Evolutionary conservation across 2,888 invertebrate species (phyloP), one percentile per base, ranked within the genome.

Genomic region (Malachius bipustulatus): DNA sequence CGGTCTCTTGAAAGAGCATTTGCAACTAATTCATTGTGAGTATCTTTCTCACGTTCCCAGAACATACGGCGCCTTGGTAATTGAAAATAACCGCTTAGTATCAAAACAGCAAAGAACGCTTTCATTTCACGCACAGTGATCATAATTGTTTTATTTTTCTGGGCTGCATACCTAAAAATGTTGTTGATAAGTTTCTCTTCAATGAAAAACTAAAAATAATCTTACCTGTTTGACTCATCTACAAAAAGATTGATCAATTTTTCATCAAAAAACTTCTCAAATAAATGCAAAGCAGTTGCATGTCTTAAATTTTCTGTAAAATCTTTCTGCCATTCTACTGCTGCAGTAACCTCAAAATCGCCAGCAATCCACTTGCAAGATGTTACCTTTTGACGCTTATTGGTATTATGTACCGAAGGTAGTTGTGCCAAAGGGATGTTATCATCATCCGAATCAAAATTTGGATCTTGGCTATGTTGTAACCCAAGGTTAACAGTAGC

Each of bases 11-110:
- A 24, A 14, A 41, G 36, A 8, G 41, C 24, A 9, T 28, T 10
- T 4, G 15, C n/a, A 8, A 38, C 38, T 10, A 41, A 26, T 19
- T 26, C 28, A 26, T 42, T 42, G 27, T 41, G 37, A 24, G 40
- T 34, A 26, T 42, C 42, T 26, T 36, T 35, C 9, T 36, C 34
- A 14, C 39, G 30, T 27, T 42, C 42, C 40, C 37, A 42, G 12
- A 34, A 38, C 39, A 41, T 40, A 24, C 32, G 29, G 16, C 34
- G 16, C 24, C 34, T 4, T 10, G 36, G 28, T 3, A 41, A 8
- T 3, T 14, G 26, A 16, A 37, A 26, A 13, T 40, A 37, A 8
- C 40, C 37, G 11, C 37, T 39, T 3, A 37, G 29, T n/a, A 39
- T 12, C 11, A 38, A 19, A 13, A 14, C 16, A 26, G 27, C 36